These are phyloP conservation scores for Actias luna DNA, from an alignment of 2,888 invertebrate species.

Conservation along the genomic window DNA sequence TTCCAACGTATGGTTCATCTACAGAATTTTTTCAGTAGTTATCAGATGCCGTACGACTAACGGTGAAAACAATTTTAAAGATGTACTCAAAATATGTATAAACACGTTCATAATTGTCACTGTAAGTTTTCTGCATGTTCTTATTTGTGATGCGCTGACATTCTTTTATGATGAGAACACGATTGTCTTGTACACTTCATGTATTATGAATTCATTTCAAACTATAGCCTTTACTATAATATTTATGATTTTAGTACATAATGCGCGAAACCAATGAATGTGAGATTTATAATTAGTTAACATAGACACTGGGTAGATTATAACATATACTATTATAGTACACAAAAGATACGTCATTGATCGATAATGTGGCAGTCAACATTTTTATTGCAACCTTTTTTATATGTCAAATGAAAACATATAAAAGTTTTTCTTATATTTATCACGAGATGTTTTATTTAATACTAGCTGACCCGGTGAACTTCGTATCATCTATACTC, in stretches of 20 bases:
- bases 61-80: constrained; percentile 15
- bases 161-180: constrained; percentile 15
- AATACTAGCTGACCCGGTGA: too few relatives aligned
- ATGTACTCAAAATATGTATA: constrained; percentile 31
- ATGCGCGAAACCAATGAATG: constrained; percentile 2
- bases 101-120: constrained; percentile 50
- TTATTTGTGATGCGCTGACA: constrained; percentile 45
- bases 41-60: constrained; percentile 25
- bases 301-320: too few relatives aligned
- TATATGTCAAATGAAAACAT: too few relatives aligned
- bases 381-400: too few relatives aligned
- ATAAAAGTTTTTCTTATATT: too few relatives aligned
- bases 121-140: constrained; percentile 54
- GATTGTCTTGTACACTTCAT: constrained; percentile 16
- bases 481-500: too few relatives aligned
- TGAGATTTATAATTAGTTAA: too few relatives aligned
- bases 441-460: too few relatives aligned
- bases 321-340: too few relatives aligned
- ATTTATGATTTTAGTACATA: constrained; percentile 2
- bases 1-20: constrained; percentile 48
- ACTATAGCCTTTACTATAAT: neutral
- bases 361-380: too few relatives aligned
- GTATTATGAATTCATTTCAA: constrained; percentile 31
- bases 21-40: constrained; percentile 49
- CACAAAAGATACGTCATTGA: too few relatives aligned